Evolutionary conservation across 2,888 invertebrate genomes (phyloP).

Genomic region (Drosophila niveifrons): DNA sequence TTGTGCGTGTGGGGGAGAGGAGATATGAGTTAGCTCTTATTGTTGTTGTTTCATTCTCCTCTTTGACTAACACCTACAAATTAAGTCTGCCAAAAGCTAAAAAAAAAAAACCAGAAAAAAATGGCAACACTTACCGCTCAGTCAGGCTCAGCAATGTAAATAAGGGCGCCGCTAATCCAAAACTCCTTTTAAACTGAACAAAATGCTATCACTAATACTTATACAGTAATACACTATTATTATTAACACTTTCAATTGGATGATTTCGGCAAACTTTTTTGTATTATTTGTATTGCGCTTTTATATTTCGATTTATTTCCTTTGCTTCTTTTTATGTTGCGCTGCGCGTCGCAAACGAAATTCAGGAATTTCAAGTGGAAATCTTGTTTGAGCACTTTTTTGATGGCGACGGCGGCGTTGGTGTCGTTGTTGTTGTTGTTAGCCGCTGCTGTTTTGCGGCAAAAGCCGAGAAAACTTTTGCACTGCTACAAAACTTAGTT

Average conservation of each 20-base stretch:
- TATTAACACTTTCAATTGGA: slow-evolving; percentile 28
- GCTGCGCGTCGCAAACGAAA: slow-evolving; percentile 67
- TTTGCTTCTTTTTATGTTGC: slow-evolving; percentile 33
- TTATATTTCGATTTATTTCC: slow-evolving; percentile 58
- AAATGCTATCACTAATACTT: slow-evolving; percentile 49
- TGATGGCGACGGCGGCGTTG: slow-evolving; percentile 43
- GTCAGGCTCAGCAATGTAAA: slow-evolving; percentile 44
- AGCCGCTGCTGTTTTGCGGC: slow-evolving; percentile 44
- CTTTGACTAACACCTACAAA: slow-evolving; percentile 50
- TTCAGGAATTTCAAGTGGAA: slow-evolving; percentile 82
- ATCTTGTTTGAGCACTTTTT: slow-evolving; percentile 79
- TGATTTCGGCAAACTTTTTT: slow-evolving; percentile 36
- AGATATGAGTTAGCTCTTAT: slow-evolving; percentile 8
- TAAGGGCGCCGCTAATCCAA: slow-evolving; percentile 71
- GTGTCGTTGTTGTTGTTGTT: slow-evolving; percentile 40
- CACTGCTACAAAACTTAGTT: slow-evolving; percentile 44
- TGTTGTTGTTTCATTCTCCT: slow-evolving; percentile 23
- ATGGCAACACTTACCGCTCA: slow-evolving; percentile 70
- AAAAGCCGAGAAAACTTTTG: slow-evolving; percentile 55
- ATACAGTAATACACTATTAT: slow-evolving; percentile 7
- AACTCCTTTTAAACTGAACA: slow-evolving; percentile 39
- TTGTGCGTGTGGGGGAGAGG: slow-evolving; percentile 43
- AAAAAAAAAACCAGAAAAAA: slow-evolving; percentile 12
- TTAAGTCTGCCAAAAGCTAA: slow-evolving; percentile 33
- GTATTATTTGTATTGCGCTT: slow-evolving; percentile 60